These are phyloP conservation scores for Rutilus rutilus DNA, from an alignment of 2,113 vertebrate species.

Conservation along the genomic window DNA sequence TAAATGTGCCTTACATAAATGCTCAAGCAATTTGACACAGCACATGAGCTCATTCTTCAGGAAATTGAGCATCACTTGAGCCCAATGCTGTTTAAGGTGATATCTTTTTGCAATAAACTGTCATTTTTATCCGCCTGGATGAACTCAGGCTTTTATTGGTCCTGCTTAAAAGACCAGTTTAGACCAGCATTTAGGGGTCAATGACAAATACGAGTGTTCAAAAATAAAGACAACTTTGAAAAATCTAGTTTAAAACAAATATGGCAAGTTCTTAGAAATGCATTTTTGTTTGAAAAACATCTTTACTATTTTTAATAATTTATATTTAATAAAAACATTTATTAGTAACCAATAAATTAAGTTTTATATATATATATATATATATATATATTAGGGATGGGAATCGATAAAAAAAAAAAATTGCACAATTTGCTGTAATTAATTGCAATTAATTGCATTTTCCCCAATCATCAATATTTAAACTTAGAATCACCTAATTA, in stretches of 20 bases:
- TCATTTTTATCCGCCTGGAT: neutral
- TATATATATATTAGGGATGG: too few relatives aligned
- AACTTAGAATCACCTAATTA: too few relatives aligned
- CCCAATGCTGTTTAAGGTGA: constrained; percentile 11
- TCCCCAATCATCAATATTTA: too few relatives aligned
- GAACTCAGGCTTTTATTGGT: neutral
- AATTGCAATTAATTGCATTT: too few relatives aligned
- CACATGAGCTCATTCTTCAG: neutral
- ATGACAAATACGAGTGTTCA: neutral
- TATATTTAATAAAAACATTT: too few relatives aligned
- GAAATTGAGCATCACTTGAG: constrained; percentile 6
- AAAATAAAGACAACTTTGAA: neutral
- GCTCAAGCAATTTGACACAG: constrained; percentile 1
- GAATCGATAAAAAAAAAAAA: too few relatives aligned
- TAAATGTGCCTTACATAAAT: constrained; percentile 31
- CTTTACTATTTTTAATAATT: too few relatives aligned
- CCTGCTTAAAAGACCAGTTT: neutral
- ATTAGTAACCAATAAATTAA: too few relatives aligned
- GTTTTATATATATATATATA: too few relatives aligned
- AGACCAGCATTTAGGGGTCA: neutral
- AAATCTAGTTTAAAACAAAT: neutral
- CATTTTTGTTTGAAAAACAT: too few relatives aligned
- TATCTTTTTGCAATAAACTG: constrained; percentile 12
- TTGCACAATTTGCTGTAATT: too few relatives aligned
- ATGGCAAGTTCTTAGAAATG: too few relatives aligned